Evolutionary conservation across 2,888 invertebrate species (phyloP).

Genomic region (Pristionchus japonicus): DNA sequence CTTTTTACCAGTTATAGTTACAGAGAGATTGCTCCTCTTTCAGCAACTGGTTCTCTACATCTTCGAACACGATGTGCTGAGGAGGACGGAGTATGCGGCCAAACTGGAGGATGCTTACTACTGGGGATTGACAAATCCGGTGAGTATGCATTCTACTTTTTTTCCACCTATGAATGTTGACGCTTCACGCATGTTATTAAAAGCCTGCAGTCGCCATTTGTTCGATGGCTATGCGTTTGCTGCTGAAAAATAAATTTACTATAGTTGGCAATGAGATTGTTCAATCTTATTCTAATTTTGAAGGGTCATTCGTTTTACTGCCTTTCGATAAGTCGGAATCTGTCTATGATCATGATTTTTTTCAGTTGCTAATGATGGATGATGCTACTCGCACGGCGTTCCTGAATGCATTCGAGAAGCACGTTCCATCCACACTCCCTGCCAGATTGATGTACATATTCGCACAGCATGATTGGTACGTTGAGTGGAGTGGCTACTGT

Average conservation of each 20-base stretch:
- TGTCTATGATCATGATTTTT: no score
- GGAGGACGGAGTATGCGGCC: slow-evolving; percentile 89
- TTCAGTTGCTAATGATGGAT: slow-evolving; percentile 28
- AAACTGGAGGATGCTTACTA: slow-evolving; percentile 91
- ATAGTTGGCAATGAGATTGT: no score
- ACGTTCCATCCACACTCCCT: not conserved
- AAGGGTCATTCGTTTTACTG: no score
- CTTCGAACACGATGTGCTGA: slow-evolving; percentile 78
- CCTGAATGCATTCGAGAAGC: slow-evolving; percentile 37
- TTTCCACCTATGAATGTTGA: no score
- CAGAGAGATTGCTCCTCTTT: not conserved
- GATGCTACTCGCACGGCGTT: not conserved
- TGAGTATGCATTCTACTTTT: no score
- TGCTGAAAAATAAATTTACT: no score
- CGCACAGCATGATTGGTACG: slow-evolving; percentile 11
- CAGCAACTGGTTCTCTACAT: slow-evolving; percentile 90
- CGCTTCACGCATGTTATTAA: no score
- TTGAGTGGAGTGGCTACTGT: not conserved
- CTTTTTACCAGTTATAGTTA: no score
- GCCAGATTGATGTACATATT: slow-evolving; percentile 24
- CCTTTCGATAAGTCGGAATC: no score
- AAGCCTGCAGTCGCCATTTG: no score
- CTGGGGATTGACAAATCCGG: slow-evolving; percentile 79
- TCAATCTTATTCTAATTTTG: no score
- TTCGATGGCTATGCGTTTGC: no score